These are phyloP conservation scores for Petaurus breviceps DNA, from an alignment of 2,113 vertebrate species.

Conservation along the genomic window DNA sequence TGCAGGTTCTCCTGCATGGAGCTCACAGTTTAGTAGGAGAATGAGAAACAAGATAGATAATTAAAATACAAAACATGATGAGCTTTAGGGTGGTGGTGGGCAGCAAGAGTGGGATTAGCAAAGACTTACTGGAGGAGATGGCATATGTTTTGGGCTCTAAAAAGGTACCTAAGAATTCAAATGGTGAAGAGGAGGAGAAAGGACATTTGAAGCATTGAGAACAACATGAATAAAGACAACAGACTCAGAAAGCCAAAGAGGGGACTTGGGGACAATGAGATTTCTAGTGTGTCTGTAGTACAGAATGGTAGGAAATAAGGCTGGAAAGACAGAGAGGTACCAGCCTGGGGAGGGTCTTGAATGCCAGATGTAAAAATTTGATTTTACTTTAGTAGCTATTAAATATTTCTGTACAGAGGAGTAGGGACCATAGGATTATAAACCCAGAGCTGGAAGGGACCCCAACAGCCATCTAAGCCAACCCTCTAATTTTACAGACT, in stretches of 20 bases:
- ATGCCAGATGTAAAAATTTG: background rate
- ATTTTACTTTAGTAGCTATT: background rate
- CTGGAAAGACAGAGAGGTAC: background rate
- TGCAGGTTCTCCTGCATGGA: background rate
- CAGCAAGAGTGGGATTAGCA: background rate
- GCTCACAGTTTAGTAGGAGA: background rate
- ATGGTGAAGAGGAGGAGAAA: background rate
- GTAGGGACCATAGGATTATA: background rate
- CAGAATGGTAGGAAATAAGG: background rate
- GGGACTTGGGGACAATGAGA: background rate
- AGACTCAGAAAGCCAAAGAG: background rate
- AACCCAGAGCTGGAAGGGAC: background rate
- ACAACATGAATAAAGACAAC: background rate
- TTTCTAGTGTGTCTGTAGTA: background rate
- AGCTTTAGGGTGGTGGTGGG: background rate
- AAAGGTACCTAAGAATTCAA: background rate
- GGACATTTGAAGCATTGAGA: background rate
- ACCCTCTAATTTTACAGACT: background rate
- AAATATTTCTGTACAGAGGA: background rate
- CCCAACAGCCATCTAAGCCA: background rate
- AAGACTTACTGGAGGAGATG: background rate
- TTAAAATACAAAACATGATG: background rate
- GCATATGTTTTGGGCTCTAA: background rate
- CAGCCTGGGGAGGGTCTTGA: background rate
- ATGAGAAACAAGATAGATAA: background rate